These are phyloP conservation scores for Ormyrus thymus DNA, from an alignment of 2,888 invertebrate species.

Conservation along the genomic window DNA sequence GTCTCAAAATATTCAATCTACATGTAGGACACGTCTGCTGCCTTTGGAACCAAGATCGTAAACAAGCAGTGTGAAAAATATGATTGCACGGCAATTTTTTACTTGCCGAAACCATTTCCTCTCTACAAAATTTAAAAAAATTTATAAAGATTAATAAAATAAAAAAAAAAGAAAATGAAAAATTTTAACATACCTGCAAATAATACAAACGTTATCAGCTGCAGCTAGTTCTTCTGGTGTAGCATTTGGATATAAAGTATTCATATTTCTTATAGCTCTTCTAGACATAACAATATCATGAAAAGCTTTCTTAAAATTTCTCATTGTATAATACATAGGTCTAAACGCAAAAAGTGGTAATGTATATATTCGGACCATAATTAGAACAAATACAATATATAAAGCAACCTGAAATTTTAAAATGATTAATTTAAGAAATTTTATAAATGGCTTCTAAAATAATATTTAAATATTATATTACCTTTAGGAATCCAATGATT, in stretches of 20 bases:
- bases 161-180: background rate
- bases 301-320: constrained; percentile 97
- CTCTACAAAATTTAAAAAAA: constrained; percentile 72
- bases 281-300: constrained; percentile 98
- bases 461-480: constrained; percentile 62
- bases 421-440: constrained; percentile 1
- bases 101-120: constrained; percentile 84
- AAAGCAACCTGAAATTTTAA: constrained; percentile 79
- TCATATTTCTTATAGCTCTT: constrained; percentile 98
- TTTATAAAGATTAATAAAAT: constrained; percentile 1
- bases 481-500: constrained; percentile 90
- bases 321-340: constrained; percentile 99
- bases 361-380: constrained; percentile 98
- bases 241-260: constrained; percentile 97
- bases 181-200: constrained; percentile 82
- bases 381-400: constrained; percentile 93
- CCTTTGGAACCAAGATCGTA: constrained; percentile 99
- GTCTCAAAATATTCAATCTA: constrained; percentile 87
- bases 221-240: constrained; percentile 92
- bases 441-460: background rate
- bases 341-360: constrained; percentile 98
- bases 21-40: constrained; percentile 99
- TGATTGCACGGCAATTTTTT: constrained; percentile 99
- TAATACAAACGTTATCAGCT: constrained; percentile 98
- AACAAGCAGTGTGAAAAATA: constrained; percentile 98